These are phyloP conservation scores for Eutrigla gurnardus DNA, from an alignment of 2,797 vertebrate species.

Conservation along the genomic window DNA sequence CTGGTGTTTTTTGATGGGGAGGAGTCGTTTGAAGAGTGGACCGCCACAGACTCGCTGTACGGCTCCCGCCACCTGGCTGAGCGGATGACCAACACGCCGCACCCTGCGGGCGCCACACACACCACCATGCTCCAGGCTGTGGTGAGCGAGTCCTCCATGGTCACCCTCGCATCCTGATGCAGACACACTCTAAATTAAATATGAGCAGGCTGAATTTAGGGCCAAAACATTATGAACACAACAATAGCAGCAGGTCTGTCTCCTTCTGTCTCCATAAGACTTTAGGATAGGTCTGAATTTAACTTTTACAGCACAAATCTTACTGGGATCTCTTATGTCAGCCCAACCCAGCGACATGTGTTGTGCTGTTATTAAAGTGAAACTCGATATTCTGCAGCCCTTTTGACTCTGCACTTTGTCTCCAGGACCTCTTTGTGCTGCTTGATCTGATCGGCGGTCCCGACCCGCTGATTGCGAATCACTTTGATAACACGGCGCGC, in stretches of 20 bases:
- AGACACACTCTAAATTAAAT: conserved; percentile 26
- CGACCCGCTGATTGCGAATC: conserved; percentile 88
- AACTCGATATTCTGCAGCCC: not conserved
- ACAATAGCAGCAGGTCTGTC: not conserved
- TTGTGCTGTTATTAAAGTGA: not conserved
- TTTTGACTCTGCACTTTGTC: not conserved
- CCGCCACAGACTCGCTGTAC: conserved; percentile 89
- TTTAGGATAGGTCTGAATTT: not conserved
- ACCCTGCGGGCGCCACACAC: conserved; percentile 71
- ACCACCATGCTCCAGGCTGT: conserved; percentile 86
- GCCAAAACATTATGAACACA: not conserved
- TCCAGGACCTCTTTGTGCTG: conserved; percentile 91
- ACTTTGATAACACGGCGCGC: conserved; percentile 88
- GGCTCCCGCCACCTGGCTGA: conserved; percentile 92
- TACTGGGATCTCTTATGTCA: not conserved
- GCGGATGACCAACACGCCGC: conserved; percentile 83
- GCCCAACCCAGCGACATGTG: not conserved
- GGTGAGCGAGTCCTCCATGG: conserved; percentile 77
- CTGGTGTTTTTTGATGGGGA: conserved; percentile 94
- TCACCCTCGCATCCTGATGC: conserved; percentile 2
- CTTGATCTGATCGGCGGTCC: conserved; percentile 91
- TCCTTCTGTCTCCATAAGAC: not conserved
- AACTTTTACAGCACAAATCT: not conserved
- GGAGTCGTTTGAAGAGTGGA: conserved; percentile 92
- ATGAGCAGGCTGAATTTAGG: conserved; percentile 27